phyloP scores from a whole-genome alignment of 2,113 vertebrate genomes.

The Tylochromis polylepis region DNA sequence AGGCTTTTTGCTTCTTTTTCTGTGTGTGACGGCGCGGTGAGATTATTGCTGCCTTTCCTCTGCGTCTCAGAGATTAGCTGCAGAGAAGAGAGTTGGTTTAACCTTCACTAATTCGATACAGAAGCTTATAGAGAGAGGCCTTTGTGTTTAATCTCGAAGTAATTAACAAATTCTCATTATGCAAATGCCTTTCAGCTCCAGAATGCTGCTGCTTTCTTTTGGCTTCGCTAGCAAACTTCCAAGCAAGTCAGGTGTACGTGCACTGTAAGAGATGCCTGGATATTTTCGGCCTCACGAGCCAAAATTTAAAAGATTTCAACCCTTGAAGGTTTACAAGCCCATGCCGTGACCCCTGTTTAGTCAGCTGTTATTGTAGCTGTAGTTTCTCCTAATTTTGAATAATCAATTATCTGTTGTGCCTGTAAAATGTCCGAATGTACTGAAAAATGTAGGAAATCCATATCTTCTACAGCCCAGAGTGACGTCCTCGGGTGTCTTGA shows the following conservation, averaged over 20 bases:
- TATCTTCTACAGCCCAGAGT: neutral
- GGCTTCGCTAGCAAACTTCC: neutral
- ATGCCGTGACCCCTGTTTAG: neutral
- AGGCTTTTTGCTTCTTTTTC: neutral
- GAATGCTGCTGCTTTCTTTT: conserved; percentile 7
- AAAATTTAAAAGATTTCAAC: neutral
- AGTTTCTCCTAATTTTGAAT: neutral
- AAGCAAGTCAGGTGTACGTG: neutral
- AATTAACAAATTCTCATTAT: conserved; percentile 50
- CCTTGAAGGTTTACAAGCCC: neutral
- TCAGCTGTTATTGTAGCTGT: neutral
- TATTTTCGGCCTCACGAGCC: neutral
- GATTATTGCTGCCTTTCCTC: conserved; percentile 25
- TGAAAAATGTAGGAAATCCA: neutral
- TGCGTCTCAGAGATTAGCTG: conserved; percentile 33
- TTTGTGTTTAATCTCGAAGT: conserved; percentile 35
- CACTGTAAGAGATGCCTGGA: neutral
- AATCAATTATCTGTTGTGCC: neutral
- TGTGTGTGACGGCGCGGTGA: neutral
- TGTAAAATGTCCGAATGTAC: neutral
- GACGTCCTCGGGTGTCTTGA: neutral
- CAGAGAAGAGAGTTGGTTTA: conserved; percentile 21
- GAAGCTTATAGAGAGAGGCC: conserved; percentile 8
- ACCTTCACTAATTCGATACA: conserved; percentile 33
- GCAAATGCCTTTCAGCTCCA: conserved; percentile 2